Conservation (phyloP, 2,113 vertebrate genomes). For the Pteronura brasiliensis region DNA sequence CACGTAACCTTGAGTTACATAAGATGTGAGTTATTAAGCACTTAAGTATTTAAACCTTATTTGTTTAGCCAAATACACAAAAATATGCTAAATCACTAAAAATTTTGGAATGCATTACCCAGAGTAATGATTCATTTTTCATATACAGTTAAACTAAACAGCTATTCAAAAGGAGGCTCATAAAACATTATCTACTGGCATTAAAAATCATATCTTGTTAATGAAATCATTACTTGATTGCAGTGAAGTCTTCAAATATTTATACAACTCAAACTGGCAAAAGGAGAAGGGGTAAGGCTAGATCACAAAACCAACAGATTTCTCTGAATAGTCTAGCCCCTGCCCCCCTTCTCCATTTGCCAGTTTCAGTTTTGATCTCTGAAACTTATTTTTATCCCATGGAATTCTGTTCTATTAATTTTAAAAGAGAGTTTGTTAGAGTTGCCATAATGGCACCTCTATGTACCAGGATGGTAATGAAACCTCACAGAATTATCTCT, state of each 20-base stretch:
- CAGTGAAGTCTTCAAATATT: background rate
- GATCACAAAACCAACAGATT: background rate
- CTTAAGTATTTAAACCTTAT: background rate
- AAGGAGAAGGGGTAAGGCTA: background rate
- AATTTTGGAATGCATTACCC: background rate
- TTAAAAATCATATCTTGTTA: background rate
- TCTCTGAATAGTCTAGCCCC: background rate
- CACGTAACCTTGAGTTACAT: background rate
- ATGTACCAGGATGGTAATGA: background rate
- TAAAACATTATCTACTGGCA: background rate
- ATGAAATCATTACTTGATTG: constrained; percentile 26
- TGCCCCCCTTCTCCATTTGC: background rate
- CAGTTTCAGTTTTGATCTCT: background rate
- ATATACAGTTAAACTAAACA: background rate
- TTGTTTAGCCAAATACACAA: background rate
- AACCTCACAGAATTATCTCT: constrained; percentile 6
- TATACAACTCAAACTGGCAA: constrained; percentile 4
- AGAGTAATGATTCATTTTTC: background rate
- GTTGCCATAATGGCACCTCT: background rate
- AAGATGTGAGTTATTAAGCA: constrained; percentile 20
- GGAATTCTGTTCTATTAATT: constrained; percentile 35
- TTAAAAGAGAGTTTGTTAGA: background rate
- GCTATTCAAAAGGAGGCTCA: background rate
- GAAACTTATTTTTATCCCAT: constrained; percentile 29
- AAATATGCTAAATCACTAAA: constrained; percentile 9